Base-by-base conservation (phyloP, 2,888 invertebrate genomes). In the Sarcophaga carnaria region DNA sequence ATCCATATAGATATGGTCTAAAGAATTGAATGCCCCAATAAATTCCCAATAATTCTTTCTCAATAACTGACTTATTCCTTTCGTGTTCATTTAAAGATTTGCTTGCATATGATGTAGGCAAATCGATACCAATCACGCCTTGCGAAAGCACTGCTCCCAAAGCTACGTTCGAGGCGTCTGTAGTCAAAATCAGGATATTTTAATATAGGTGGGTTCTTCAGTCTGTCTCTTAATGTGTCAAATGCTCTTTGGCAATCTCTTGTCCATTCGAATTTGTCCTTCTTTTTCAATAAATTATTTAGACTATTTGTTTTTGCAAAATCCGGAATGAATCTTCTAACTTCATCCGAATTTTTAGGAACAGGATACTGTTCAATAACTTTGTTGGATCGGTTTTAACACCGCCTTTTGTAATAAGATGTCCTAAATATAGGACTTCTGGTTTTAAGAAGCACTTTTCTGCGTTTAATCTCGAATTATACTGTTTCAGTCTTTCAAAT, bases 1-100 rank as follows among this genome's bases (percentile, higher is more conserved):
- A 75, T 3, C 90, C 91, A 82, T 88, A 90, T 17, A 91, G 17
- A 80, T 91, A 91, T 2, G 90, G 90, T 54, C 90, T 66, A 70
- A 90, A 91, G 79, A 91, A 88, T 89, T 88, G 2, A 25, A 88
- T 86, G 0, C 88, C 89, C 87, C 88, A 89, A 1, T 90, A 83
- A 8, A 91, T 89, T 0, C 90, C 90, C 8, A 89, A 62, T 0
- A 90, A 63, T 86, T 91, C 90, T 78, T 89, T 89, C 78, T 90
- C 90, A 0, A 88, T 90, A 0, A 90, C 90, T 1, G 83, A 75
- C 67, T 91, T 91, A 49, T 89, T 90, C 14, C 14, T 27, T 83
- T 90, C 90, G 0, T 88, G 82, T 4, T 83, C 78, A 54, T 85
- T 90, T 14, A 91, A 76, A 0, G 89, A 90, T 69, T 90, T 54